Percentiles rank a stretch among this genome's conserved stretches.
These are phyloP conservation scores for Paratilapia polleni DNA, from an alignment of 2,113 vertebrate species.

Conservation along the genomic window DNA sequence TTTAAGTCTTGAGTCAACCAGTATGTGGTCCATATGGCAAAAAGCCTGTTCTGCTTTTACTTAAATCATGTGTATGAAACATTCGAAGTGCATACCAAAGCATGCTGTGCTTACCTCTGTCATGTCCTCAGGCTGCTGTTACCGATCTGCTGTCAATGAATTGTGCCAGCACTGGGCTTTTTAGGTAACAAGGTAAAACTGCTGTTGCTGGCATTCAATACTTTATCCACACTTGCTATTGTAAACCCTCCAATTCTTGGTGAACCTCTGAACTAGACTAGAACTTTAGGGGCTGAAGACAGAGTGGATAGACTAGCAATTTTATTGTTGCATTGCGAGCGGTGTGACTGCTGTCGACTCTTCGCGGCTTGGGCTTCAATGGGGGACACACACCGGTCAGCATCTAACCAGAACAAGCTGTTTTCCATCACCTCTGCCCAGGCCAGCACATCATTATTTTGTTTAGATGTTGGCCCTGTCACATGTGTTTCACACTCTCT, in stretches of 20 bases:
- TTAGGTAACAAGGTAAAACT: neutral
- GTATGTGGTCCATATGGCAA: slow-evolving; percentile 45
- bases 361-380: slow-evolving; percentile 23
- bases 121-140: neutral
- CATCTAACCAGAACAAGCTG: slow-evolving; percentile 69
- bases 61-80: slow-evolving; percentile 1
- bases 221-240: neutral
- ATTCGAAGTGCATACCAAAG: neutral
- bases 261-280: slow-evolving; percentile 30
- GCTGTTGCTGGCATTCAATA: neutral
- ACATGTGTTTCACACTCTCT: slow-evolving; percentile 63
- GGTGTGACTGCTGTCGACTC: slow-evolving; percentile 8
- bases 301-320: neutral
- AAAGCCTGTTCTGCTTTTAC: slow-evolving; percentile 26
- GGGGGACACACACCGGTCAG: slow-evolving; percentile 46
- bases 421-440: slow-evolving; percentile 57
- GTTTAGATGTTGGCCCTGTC: slow-evolving; percentile 53
- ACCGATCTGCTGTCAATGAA: slow-evolving; percentile 1
- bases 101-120: neutral
- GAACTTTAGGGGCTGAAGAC: slow-evolving; percentile 8
- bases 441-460: slow-evolving; percentile 58
- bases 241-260: slow-evolving; percentile 1
- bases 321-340: slow-evolving; percentile 15
- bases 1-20: slow-evolving; percentile 14
- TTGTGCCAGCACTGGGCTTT: neutral